Evolutionary conservation across 2,888 invertebrate species (phyloP).

Genomic region (Polymixis lichenea): DNA sequence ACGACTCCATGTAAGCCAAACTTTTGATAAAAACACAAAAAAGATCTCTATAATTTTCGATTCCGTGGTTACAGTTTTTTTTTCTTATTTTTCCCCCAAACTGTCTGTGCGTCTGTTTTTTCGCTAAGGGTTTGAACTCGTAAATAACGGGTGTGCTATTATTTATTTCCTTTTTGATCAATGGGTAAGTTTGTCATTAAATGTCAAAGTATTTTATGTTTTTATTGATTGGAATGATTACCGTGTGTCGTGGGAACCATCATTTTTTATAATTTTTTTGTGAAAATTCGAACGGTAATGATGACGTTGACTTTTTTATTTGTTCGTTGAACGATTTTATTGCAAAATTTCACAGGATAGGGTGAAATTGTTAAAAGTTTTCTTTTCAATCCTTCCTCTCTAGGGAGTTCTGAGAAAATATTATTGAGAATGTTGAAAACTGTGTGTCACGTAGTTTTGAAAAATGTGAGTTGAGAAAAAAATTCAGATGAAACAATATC

Average conservation of each 20-base stretch:
- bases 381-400: constrained; percentile 35
- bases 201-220: constrained; percentile 89
- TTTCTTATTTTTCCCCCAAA: constrained; percentile 68
- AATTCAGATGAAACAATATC: too few relatives aligned
- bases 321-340: constrained; percentile 66
- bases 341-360: constrained; percentile 69
- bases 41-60: constrained; percentile 72
- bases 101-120: constrained; percentile 73
- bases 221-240: constrained; percentile 80
- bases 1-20: constrained; percentile 46
- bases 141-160: constrained; percentile 71
- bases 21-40: constrained; percentile 23
- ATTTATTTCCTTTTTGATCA: constrained; percentile 71
- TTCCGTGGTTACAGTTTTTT: constrained; percentile 79
- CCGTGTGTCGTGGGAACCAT: constrained; percentile 82
- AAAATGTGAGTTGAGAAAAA: not conserved
- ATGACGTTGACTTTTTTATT: constrained; percentile 84
- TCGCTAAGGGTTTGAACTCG: constrained; percentile 77
- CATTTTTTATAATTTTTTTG: constrained; percentile 61
- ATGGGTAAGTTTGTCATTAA: constrained; percentile 84
- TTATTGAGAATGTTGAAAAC: not conserved
- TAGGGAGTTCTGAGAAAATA: constrained; percentile 43
- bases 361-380: constrained; percentile 11
- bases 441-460: not conserved
- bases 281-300: constrained; percentile 75